Base-by-base conservation (phyloP, 2,888 invertebrate genomes). In the Chymomyza amoena region DNA sequence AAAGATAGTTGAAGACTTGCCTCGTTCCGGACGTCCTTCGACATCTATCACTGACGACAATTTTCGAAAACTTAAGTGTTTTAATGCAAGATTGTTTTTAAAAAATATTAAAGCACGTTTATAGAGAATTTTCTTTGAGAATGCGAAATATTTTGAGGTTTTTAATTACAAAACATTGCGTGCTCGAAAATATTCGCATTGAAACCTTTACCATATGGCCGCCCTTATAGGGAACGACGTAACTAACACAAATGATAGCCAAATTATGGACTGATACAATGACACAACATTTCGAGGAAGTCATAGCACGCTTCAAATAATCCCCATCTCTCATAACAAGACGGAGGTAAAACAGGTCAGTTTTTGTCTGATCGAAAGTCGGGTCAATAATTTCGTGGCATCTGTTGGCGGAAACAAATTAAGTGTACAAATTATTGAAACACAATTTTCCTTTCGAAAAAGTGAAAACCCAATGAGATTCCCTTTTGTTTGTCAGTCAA, bases 301-400 rank as follows among this genome's bases (percentile, higher is more conserved):
- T 84, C 87, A 84, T 80, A 87, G 87, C 70, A 84, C 39, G 87
- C 87, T 79, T 87, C 84, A 87, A 87, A 87, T 81, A 82, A 84
- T 87, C 87, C 82, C 78, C 74, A 79, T 80, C 79, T 75, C 13
- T 76, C 67, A 72, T 65, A 77, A 72, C 68, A 69, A 70, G 32
- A 61, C 28, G 20, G 18, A 39, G 36, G 50, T 50, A 45, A 45
- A 13, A 20, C 39, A 59, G 18, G 63, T 70, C 9, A 57, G 39
- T 13, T 13, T 13, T 45, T 45, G 32, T 10, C 39, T 10, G 39
- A 45, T 45, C 32, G 32, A 13, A 13, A 6, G 39, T 45, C 13
- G 64, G 36, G 57, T 65, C 50, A 28, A 57, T 20, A 20, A 16
- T 6, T 16, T 28, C 10, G 51, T 50, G 45, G 80, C 85, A 85